These are phyloP conservation scores for Lophura nycthemera DNA, from an alignment of 2,113 vertebrate species.

Conservation along the genomic window DNA sequence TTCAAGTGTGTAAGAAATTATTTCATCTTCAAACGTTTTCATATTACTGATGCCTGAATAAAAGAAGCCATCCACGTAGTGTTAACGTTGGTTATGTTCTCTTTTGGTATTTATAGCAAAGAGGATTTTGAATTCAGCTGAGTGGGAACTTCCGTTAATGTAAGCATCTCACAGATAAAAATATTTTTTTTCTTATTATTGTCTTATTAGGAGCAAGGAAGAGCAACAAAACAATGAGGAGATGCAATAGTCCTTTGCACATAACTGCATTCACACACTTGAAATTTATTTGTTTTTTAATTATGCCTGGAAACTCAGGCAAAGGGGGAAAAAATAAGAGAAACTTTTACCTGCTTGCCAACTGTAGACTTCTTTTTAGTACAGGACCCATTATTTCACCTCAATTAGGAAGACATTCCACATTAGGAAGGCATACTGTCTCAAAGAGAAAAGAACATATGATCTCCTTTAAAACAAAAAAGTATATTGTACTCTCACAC, in stretches of 20 bases:
- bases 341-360: background rate
- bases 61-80: background rate
- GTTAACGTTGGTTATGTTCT: background rate
- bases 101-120: background rate
- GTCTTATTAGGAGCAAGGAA: background rate
- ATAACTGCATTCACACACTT: background rate
- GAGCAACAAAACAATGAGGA: background rate
- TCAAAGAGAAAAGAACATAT: background rate
- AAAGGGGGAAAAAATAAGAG: background rate
- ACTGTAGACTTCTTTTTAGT: background rate
- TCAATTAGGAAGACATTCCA: background rate
- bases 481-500: background rate
- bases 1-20: conserved; percentile 16
- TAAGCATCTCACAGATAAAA: conserved; percentile 20
- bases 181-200: conserved; percentile 4
- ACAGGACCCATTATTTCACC: background rate
- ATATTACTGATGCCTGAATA: background rate
- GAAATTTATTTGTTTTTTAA: conserved; percentile 43
- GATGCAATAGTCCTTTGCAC: conserved; percentile 4
- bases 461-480: too few relatives aligned
- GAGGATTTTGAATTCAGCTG: conserved; percentile 19
- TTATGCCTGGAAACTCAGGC: background rate
- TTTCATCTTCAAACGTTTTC: background rate
- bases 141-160: conserved; percentile 12
- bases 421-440: background rate